Evolutionary conservation across 37 sponge, comb jelly and placozoan species (phyloP), one percentile per base, ranked within the genome.

Genomic region (Ianthella basta): DNA sequence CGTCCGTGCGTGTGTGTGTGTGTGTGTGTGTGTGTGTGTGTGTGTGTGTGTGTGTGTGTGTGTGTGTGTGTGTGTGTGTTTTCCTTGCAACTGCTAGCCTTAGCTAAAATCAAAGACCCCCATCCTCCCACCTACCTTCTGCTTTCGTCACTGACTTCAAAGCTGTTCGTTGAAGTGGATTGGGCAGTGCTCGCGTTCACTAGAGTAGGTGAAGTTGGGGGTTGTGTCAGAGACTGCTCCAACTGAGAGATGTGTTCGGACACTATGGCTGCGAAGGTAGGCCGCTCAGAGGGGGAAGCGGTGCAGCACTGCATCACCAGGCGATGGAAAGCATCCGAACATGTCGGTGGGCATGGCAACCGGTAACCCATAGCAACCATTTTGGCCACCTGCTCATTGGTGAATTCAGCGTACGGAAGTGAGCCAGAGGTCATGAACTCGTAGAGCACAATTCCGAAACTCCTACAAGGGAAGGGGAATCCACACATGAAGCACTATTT

Each of bases 361-460:
- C 86, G 85, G 87, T 91, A 91, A 35, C 92, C 92, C 15, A 38
- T 83, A 37, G 77, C 73, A 80, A 91, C 92, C 63, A 80, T 91
- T 30, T 56, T 34, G 32, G 82, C 82, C 60, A 84, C 83, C 83
- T 88, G 87, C 38, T 79, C 56, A 68, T 91, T 91, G 60, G 79
- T 84, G 79, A 88, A 75, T 24, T 79, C 63, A 18, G 80, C 88
- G 83, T 91, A 91, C 18, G 92, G 92, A 5, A 88, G 81, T 4
- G 88, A 66, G 4, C 92, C 92, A 53, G 64, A 32, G 0, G 92
- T 91, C 8, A 81, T 70, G 69, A 91, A 91, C 86, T 91, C 92
- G 60, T 84, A 91, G 66, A 88, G 80, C 2, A 87, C 82, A 54
- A 91, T 56, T 13, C 92, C 92, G 56, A 88, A 91, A 85, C 92